Base-by-base conservation (phyloP, 2,888 invertebrate genomes). In the Tetramorium bicarinatum region DNA sequence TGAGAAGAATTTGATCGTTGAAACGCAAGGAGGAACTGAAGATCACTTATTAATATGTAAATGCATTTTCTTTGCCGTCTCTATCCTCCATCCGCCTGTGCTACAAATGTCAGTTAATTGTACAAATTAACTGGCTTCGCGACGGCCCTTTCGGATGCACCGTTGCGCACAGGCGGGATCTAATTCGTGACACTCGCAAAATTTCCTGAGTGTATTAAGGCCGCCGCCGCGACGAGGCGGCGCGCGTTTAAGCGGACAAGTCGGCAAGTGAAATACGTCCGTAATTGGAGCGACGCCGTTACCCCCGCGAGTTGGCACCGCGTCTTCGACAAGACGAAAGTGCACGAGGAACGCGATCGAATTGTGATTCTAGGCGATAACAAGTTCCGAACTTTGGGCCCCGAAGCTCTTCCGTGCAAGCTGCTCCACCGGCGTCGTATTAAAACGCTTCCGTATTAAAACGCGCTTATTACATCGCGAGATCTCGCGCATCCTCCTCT, bases 211-310 rank as follows among this genome's bases (percentile, higher is more conserved):
- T 41, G 41, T 62, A 62, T 81, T 62, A 81, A 81, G 44, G 62
- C 41, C 44, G 34, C 38, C 29, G 29, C 6, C 49, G 49, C 29
- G 29, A 13, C 47, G 47, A 29, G 3, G 41, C 25, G 49, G 49
- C 67, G 77, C 61, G 38, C 75, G 62, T 52, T 75, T 49, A 62
- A 62, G 62, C 13, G 41, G 34, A 59, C 79, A 71, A 56, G 44
- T 59, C 61, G n/a, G 47, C 74, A 74, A 74, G 75, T 75, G 79
- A 71, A 71, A 79, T 59, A 79, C 71, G 34, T 79, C 56, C 34
- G 79, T 79, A 79, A 79, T 79, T 79, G 71, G 71, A 79, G 34
- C 79, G 71, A 21, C 77, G 69, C 41, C 29, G n/a, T n/a, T 15
- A 9, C 44, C n/a, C n/a, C 44, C 54, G 76, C 67, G 67, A 77